These are phyloP conservation scores for Ridgeia piscesae DNA, from an alignment of 1,140 invertebrate genomes.

Conservation along the genomic window DNA sequence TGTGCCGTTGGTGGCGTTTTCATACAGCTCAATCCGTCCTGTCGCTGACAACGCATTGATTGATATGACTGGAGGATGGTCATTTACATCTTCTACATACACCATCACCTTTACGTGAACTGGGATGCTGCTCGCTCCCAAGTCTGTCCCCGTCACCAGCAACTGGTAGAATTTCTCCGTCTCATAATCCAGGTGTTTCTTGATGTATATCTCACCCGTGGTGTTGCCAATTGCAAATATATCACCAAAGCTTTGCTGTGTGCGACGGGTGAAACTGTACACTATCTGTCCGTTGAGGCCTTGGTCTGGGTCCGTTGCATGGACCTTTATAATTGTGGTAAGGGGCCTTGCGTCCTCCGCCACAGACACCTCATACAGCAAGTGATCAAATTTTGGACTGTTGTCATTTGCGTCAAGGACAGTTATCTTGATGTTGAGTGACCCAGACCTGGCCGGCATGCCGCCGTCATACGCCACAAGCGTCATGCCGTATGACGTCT, in stretches of 20 bases:
- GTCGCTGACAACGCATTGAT: slow-evolving; percentile 26
- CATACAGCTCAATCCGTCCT: slow-evolving; percentile 13
- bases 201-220: slow-evolving; percentile 28
- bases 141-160: slow-evolving; percentile 25
- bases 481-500: slow-evolving; percentile 10
- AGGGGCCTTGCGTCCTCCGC: slow-evolving; percentile 12
- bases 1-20: slow-evolving; percentile 12
- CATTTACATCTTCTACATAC: slow-evolving; percentile 57
- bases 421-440: slow-evolving; percentile 15
- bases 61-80: slow-evolving; percentile 44
- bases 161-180: slow-evolving; percentile 21
- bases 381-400: slow-evolving; percentile 26
- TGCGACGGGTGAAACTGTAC: slow-evolving; percentile 24
- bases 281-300: slow-evolving; percentile 30
- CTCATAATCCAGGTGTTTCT: slow-evolving; percentile 24
- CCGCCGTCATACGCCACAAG: slow-evolving; percentile 23
- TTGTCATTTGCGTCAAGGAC: slow-evolving; percentile 31
- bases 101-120: slow-evolving; percentile 24
- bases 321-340: slow-evolving; percentile 10
- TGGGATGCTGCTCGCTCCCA: slow-evolving; percentile 17
- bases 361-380: slow-evolving; percentile 24
- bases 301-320: slow-evolving; percentile 26
- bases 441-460: slow-evolving; percentile 15
- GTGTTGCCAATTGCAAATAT: slow-evolving; percentile 22
- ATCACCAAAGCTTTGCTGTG: slow-evolving; percentile 4